Percentiles rank a stretch among this genome's conserved stretches.
Evolutionary conservation across 2,888 invertebrate genomes (phyloP).

Genomic region (Volucella zonaria): DNA sequence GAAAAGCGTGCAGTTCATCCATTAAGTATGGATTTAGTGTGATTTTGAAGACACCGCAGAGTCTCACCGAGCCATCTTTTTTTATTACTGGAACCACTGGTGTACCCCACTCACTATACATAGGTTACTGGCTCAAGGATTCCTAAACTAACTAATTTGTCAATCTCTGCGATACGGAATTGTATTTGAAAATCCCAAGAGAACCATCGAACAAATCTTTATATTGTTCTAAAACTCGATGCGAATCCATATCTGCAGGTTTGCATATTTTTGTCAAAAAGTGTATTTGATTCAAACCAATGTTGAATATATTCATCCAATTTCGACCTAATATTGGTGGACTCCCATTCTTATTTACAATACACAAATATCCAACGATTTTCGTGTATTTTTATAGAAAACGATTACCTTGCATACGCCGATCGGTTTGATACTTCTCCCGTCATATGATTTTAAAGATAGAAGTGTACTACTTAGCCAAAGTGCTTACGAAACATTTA

Average conservation of each 20-base stretch:
- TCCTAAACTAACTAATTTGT: slow-evolving; percentile 60
- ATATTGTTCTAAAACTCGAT: slow-evolving; percentile 13
- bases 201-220: slow-evolving; percentile 36
- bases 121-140: no score
- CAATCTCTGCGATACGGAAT: slow-evolving; percentile 32
- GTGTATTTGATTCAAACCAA: slow-evolving; percentile 19
- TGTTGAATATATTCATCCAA: slow-evolving; percentile 38
- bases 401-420: slow-evolving; percentile 43
- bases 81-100: no score
- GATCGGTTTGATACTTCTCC: slow-evolving; percentile 27
- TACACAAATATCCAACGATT: no score
- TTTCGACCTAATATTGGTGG: slow-evolving; percentile 45
- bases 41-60: slow-evolving; percentile 40
- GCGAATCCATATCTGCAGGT: no score
- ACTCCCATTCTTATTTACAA: slow-evolving; percentile 34
- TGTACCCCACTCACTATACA: no score
- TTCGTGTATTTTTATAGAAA: no score
- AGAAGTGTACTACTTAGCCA: no score
- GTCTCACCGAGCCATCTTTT: slow-evolving; percentile 53
- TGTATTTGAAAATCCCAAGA: slow-evolving; percentile 31
- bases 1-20: slow-evolving; percentile 11
- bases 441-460: no score
- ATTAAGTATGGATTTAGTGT: slow-evolving; percentile 46
- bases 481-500: no score
- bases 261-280: slow-evolving; percentile 23